phyloP scores from a whole-genome alignment of 2,113 vertebrate species.

The Peromyscus leucopus region DNA sequence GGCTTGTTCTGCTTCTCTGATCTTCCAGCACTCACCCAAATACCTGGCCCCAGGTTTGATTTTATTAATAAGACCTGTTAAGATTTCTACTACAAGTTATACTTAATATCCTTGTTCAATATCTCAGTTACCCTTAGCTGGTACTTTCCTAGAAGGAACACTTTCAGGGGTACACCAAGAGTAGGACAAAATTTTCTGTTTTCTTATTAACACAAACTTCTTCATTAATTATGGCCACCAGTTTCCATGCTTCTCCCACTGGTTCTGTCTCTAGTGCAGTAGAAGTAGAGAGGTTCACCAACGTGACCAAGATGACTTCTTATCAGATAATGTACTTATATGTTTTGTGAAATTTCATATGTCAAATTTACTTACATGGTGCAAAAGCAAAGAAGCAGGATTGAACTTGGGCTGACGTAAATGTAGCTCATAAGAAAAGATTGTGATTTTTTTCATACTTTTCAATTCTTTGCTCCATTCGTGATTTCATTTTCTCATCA shows the following conservation, averaged over 20 bases:
- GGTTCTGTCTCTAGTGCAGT: background rate
- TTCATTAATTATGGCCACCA: background rate
- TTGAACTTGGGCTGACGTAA: background rate
- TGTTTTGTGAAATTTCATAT: background rate
- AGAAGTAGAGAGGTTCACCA: slow-evolving; percentile 1
- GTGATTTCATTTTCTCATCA: background rate
- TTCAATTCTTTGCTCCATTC: background rate
- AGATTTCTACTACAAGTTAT: background rate
- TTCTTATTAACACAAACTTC: slow-evolving; percentile 36
- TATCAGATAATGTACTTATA: background rate
- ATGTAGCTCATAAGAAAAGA: background rate
- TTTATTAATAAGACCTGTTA: too few species aligned
- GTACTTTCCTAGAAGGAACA: slow-evolving; percentile 63
- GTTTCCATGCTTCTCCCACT: background rate
- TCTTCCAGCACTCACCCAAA: too few species aligned
- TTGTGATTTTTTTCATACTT: background rate
- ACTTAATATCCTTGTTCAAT: slow-evolving; percentile 52
- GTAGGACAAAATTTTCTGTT: slow-evolving; percentile 33
- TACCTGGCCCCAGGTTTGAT: too few species aligned
- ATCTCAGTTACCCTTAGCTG: slow-evolving; percentile 53
- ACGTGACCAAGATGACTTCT: background rate
- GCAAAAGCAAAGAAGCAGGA: background rate
- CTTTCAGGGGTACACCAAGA: slow-evolving; percentile 22
- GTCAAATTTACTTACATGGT: background rate
- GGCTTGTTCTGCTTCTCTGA: too few species aligned